A percentile compares a stretch with the other conserved stretches of the same genome.
Conservation (phyloP, 2,797 vertebrate species). For the Amazona ochrocephala region DNA sequence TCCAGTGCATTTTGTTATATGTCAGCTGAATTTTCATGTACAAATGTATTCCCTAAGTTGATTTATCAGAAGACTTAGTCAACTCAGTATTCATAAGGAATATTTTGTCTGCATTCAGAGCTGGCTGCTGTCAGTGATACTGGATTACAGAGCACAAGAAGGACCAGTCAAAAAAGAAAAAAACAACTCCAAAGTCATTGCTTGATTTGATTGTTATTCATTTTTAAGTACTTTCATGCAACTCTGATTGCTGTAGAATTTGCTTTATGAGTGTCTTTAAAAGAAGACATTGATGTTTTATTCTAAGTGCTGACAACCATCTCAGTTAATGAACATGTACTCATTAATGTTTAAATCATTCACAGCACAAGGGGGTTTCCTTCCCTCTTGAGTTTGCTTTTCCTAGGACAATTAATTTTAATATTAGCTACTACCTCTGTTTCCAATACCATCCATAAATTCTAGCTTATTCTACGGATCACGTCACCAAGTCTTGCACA, state of each 20-base stretch:
- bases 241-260: constrained; percentile 38
- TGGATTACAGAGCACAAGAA: constrained; percentile 16
- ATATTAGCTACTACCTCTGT: not conserved
- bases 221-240: constrained; percentile 49
- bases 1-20: not conserved
- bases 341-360: constrained; percentile 41
- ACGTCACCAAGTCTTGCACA: not conserved
- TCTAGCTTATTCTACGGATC: constrained; percentile 9
- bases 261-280: constrained; percentile 43
- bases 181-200: not conserved
- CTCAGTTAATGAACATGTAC: constrained; percentile 5
- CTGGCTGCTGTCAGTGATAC: not conserved
- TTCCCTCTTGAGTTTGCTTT: constrained; percentile 17
- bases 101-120: constrained; percentile 32
- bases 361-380: not conserved
- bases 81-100: constrained; percentile 11
- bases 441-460: not conserved
- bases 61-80: constrained; percentile 45
- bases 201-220: constrained; percentile 55
- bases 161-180: not conserved
- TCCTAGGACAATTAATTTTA: constrained; percentile 13
- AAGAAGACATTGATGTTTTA: constrained; percentile 32
- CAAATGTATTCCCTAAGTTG: not conserved
- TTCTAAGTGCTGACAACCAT: constrained; percentile 35
- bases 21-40: constrained; percentile 23